Evolutionary conservation across 2,888 invertebrate species (phyloP).

Genomic region (Ectropis crepuscularia): DNA sequence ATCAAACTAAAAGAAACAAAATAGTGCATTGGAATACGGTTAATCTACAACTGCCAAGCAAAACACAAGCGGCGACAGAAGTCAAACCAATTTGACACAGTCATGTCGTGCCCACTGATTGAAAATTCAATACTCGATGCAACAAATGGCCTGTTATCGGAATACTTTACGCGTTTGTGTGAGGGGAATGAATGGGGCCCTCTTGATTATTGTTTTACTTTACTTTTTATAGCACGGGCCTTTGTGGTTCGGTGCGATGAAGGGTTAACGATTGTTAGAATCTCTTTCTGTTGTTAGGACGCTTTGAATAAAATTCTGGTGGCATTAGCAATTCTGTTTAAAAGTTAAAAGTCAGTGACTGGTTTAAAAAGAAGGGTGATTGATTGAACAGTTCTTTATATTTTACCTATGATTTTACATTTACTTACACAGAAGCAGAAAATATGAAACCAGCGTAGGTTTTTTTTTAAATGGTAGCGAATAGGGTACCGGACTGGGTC

Average conservation of each 20-base stretch:
- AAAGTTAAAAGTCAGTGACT: background rate
- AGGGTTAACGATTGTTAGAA: constrained; percentile 45
- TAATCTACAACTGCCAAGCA: constrained; percentile 10
- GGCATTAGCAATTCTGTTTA: background rate
- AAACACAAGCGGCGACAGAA: constrained; percentile 17
- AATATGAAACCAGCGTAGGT: no score
- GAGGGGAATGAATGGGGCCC: constrained; percentile 22
- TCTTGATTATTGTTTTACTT: constrained; percentile 75
- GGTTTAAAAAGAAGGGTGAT: no score
- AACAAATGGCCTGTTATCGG: constrained; percentile 26
- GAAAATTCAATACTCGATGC: constrained; percentile 28
- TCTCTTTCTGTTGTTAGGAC: constrained; percentile 22
- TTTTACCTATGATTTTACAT: no score
- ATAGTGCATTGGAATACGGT: background rate
- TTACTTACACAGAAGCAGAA: no score
- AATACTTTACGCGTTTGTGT: constrained; percentile 22
- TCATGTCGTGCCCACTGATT: constrained; percentile 30
- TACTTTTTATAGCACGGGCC: constrained; percentile 66
- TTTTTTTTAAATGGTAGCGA: no score
- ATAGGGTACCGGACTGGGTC: no score
- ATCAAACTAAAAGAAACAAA: no score
- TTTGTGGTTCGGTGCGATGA: constrained; percentile 36
- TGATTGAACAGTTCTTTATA: no score
- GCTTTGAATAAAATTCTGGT: constrained; percentile 7
- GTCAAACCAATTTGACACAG: constrained; percentile 25